Conservation (phyloP, 1,140 invertebrate species). For the Drosophila lacteicornis region DNA sequence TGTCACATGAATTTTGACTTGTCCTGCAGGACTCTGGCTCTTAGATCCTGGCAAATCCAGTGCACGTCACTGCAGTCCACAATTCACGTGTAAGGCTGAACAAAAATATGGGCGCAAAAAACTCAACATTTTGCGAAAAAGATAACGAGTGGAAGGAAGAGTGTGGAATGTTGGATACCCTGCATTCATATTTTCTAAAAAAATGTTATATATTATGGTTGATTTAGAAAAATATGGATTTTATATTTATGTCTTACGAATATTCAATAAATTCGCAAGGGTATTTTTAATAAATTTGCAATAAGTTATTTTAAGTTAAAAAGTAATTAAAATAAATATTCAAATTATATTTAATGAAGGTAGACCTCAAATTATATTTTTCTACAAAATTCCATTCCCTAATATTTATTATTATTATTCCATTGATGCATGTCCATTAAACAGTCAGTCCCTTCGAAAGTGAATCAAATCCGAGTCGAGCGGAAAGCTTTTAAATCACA, state of each 20-base stretch:
- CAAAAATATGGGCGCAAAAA: constrained; percentile 28
- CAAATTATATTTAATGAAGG: background rate
- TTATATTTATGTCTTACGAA: no score
- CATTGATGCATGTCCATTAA: background rate
- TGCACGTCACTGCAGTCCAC: constrained; percentile 76
- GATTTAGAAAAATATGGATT: no score
- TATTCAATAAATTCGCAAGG: no score
- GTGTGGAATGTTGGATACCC: background rate
- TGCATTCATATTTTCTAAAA: background rate
- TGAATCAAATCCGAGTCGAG: background rate
- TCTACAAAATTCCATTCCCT: background rate
- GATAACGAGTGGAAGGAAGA: background rate
- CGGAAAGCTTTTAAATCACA: constrained; percentile 71
- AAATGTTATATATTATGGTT: no score
- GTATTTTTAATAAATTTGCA: no score
- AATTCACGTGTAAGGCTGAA: constrained; percentile 59
- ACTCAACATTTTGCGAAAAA: constrained; percentile 8
- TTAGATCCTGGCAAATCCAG: constrained; percentile 38
- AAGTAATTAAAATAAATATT: no score
- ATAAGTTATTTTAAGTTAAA: no score
- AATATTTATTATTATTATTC: background rate
- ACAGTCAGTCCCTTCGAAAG: background rate
- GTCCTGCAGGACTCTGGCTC: constrained; percentile 50
- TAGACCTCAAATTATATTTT: no score
- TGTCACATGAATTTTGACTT: constrained; percentile 76